phyloP scores from a whole-genome alignment of 2,797 vertebrate genomes.

The Sebastes kiyomatsui region DNA sequence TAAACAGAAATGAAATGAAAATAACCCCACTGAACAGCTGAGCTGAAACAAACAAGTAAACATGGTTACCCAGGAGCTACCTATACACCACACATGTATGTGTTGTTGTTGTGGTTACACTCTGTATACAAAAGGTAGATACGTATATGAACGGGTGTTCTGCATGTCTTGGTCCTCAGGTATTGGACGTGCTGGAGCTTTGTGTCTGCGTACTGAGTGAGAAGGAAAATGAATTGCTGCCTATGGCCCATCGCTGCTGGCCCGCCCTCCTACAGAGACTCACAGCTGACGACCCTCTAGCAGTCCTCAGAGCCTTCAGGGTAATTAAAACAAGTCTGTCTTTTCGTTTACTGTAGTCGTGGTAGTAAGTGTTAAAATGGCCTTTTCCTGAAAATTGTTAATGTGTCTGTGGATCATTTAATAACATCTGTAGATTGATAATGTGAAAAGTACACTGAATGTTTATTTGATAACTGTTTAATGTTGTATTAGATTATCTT shows the following conservation, averaged over 20 bases:
- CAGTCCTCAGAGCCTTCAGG: constrained; percentile 91
- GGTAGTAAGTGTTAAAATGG: neutral
- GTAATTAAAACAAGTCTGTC: constrained; percentile 45
- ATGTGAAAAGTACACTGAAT: neutral
- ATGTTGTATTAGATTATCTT: neutral
- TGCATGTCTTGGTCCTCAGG: constrained; percentile 73
- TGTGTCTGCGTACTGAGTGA: constrained; percentile 86
- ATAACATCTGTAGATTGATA: neutral
- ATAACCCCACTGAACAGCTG: neutral
- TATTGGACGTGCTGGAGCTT: constrained; percentile 89
- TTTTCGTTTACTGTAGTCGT: neutral
- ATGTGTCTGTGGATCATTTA: neutral
- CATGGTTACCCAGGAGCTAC: neutral
- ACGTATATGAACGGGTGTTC: neutral
- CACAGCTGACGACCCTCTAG: constrained; percentile 87
- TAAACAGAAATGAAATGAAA: neutral
- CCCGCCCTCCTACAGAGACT: constrained; percentile 89
- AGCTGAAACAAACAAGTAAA: neutral
- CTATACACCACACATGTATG: constrained; percentile 13
- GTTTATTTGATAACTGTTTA: neutral
- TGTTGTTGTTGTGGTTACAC: neutral
- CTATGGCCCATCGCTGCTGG: constrained; percentile 93
- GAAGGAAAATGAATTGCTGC: constrained; percentile 88
- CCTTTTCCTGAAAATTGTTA: neutral
- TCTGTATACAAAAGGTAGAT: constrained; percentile 21